A percentile compares a stretch with the other conserved stretches of the same genome.
Evolutionary conservation across 2,888 invertebrate genomes (phyloP).

Genomic region (Trypoxylon attenuatum): DNA sequence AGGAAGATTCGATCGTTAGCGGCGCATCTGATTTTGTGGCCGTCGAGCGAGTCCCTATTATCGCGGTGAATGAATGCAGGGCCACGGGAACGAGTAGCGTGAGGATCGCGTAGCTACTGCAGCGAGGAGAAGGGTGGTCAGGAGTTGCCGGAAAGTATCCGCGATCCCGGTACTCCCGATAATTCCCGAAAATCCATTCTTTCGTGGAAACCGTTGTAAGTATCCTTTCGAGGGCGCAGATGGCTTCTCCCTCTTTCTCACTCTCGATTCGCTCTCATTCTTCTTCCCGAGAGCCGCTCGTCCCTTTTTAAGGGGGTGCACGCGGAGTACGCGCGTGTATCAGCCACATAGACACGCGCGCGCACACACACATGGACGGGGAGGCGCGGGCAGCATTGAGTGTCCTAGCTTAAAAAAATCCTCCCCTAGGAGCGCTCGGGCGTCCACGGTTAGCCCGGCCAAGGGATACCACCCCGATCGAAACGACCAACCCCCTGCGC

Average conservation of each 20-base stretch:
- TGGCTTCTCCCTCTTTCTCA: slow-evolving; percentile 37
- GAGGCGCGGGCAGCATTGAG: slow-evolving; percentile 41
- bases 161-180: no score
- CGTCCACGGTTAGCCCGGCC: slow-evolving; percentile 53
- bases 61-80: no score
- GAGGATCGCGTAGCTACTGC: no score
- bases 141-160: no score
- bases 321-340: slow-evolving; percentile 25
- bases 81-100: no score
- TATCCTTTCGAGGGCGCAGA: slow-evolving; percentile 56
- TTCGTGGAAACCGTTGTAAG: slow-evolving; percentile 30
- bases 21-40: no score
- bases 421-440: slow-evolving; percentile 61
- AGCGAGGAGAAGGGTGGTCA: no score
- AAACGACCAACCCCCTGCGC: slow-evolving; percentile 40
- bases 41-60: no score
- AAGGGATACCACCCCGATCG: slow-evolving; percentile 56
- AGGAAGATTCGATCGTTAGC: no score
- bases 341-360: slow-evolving; percentile 9
- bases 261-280: background rate
- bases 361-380: slow-evolving; percentile 1
- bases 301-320: slow-evolving; percentile 27
- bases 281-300: background rate
- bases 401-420: slow-evolving; percentile 62
- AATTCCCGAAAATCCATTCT: no score